Evolutionary conservation across 2,888 invertebrate genomes (phyloP), one percentile per base, ranked within the genome.

Genomic region (Brenthis daphne): DNA sequence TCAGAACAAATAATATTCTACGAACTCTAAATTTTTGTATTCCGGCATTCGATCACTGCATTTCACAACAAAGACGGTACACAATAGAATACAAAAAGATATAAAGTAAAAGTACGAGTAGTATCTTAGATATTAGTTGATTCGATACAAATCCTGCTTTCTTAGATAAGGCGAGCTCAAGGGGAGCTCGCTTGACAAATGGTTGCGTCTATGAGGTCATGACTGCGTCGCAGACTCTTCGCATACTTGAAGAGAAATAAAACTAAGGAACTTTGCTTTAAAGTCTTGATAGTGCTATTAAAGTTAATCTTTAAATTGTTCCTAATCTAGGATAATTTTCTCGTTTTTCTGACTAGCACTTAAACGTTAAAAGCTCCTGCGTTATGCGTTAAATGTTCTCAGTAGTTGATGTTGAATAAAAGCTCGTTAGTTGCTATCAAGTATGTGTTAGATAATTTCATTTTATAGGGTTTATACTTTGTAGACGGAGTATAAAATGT

Each of bases 151-250:
- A 85, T 82, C 83, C 82, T 83, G 82, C 83, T 82, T 84, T 84
- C 83, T 83, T 80, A 87, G 87, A 89, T 88, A 90, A 88, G 85
- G 81, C 83, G 81, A 78, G 80, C 78, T 85, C 86, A 81, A 84
- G 85, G 85, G 53, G 84, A 84, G 82, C 82, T 88, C 84, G 83
- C 85, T 80, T 90, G 90, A 90, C 88, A 90, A 90, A 89, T 90
- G 87, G 85, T 81, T 74, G 71, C 73, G 77, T 77, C 74, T 74
- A 76, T 85, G 85, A 87, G 85, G 86, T 87, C 87, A 86, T 74
- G 74, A 73, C 76, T 76, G 61, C 60, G 54, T 67, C 57, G 68
- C 50, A 61, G 65, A 65, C 63, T 70, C 65, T 67, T 70, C 65
- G 57, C 57, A 65, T 69, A 69, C 56, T 69, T 56, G 55, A 37